Evolutionary conservation across 1,140 invertebrate species (phyloP).

Genomic region (Neodiprion virginianus): DNA sequence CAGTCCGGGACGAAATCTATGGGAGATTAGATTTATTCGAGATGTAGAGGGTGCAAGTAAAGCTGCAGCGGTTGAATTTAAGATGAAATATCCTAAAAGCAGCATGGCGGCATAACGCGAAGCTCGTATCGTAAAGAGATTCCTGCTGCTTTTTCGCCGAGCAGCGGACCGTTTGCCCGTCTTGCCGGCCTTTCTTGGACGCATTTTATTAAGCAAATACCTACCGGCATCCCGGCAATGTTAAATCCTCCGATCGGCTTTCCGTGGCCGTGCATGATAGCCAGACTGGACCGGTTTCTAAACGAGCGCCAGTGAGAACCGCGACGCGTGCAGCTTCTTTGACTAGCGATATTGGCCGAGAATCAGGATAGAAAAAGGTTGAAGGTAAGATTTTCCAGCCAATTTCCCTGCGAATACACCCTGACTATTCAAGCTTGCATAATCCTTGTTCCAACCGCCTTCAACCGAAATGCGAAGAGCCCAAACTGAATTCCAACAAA

Average conservation of each 20-base stretch:
- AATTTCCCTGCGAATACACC: too few relatives aligned
- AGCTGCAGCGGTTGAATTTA: conserved; percentile 3
- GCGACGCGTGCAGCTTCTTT: neutral
- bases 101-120: conserved; percentile 22
- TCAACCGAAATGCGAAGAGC: too few relatives aligned
- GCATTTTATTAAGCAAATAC: conserved; percentile 55
- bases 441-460: too few relatives aligned
- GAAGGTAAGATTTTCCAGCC: too few relatives aligned
- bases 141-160: conserved; percentile 34
- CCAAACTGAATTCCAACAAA: too few relatives aligned
- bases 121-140: conserved; percentile 37
- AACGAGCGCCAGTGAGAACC: neutral
- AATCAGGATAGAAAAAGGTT: too few relatives aligned
- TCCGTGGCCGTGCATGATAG: neutral
- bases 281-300: neutral
- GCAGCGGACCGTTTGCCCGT: conserved; percentile 13
- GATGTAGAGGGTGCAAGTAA: conserved; percentile 2
- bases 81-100: neutral
- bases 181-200: conserved; percentile 32
- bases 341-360: neutral
- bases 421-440: too few relatives aligned
- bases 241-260: neutral
- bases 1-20: neutral
- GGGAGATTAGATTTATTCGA: conserved; percentile 11
- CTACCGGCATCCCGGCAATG: conserved; percentile 33